These are phyloP conservation scores for Drosophila quadrilineata DNA, from an alignment of 1,140 invertebrate species.

Conservation along the genomic window DNA sequence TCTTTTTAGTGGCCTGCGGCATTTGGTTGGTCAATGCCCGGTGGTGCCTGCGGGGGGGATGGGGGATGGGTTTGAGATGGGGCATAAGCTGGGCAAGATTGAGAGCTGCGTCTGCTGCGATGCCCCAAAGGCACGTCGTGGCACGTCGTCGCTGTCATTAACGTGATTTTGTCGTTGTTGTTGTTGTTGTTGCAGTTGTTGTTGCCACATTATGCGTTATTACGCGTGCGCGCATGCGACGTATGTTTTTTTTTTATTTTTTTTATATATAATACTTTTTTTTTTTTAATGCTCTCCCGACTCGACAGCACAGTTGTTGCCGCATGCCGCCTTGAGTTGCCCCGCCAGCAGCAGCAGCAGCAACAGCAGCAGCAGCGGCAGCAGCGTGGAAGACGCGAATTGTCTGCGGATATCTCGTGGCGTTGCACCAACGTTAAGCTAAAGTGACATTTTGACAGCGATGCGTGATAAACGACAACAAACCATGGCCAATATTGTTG, in stretches of 20 bases:
- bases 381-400: constrained; percentile 9
- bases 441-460: constrained; percentile 79
- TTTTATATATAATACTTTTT: too few relatives aligned
- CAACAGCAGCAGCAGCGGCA: neutral
- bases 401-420: constrained; percentile 60
- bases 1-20: constrained; percentile 23
- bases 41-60: neutral
- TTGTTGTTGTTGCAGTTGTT: constrained; percentile 25
- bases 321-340: too few relatives aligned
- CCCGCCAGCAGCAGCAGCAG: too few relatives aligned
- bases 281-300: constrained; percentile 33
- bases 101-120: neutral
- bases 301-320: constrained; percentile 3
- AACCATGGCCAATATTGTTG: constrained; percentile 16
- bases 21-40: too few relatives aligned
- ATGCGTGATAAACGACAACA: constrained; percentile 77
- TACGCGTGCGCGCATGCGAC: constrained; percentile 61
- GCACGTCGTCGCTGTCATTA: constrained; percentile 66
- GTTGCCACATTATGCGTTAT: constrained; percentile 67
- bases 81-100: too few relatives aligned
- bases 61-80: too few relatives aligned
- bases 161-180: constrained; percentile 63
- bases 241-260: too few relatives aligned
- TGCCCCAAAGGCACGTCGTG: constrained; percentile 9
- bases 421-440: constrained; percentile 62